These are phyloP conservation scores for Dryococelus australis DNA, from an alignment of 2,888 invertebrate species.

Conservation along the genomic window DNA sequence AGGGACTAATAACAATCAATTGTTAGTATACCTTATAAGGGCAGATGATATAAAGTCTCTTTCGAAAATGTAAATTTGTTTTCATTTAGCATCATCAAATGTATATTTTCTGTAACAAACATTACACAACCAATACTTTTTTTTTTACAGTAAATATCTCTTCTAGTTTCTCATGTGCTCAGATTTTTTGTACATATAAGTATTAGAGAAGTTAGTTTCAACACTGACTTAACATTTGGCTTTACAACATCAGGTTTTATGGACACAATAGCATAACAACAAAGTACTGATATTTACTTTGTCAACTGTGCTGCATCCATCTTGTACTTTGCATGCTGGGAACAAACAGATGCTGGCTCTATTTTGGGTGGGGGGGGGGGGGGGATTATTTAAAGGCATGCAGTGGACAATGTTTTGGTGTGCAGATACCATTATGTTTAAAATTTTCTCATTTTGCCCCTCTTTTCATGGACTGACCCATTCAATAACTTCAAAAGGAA, in stretches of 20 bases:
- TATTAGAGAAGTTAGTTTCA: not conserved
- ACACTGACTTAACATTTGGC: not conserved
- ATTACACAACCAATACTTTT: not conserved
- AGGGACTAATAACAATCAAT: not conserved
- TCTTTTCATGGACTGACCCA: constrained; percentile 16
- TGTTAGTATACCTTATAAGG: not conserved
- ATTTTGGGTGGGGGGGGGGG: not conserved
- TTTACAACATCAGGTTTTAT: constrained; percentile 12
- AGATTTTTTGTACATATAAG: not conserved
- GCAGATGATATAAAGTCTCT: not conserved
- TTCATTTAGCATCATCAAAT: not conserved
- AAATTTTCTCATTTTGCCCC: not conserved
- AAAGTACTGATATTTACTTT: constrained; percentile 21
- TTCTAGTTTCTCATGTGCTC: not conserved
- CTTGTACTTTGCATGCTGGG: not conserved
- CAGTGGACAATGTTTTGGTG: not conserved
- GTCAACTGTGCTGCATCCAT: not conserved
- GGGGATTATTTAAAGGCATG: not conserved
- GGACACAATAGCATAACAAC: constrained; percentile 4
- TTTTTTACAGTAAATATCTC: not conserved
- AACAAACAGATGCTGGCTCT: not conserved
- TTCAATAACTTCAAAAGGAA: too few relatives aligned
- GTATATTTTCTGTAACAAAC: not conserved
- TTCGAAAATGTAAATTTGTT: not conserved
- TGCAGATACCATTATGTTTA: not conserved